A percentile compares a stretch with the other conserved stretches of the same genome.
Evolutionary conservation across 2,113 vertebrate species (phyloP).

Genomic region (Urocolius indicus): DNA sequence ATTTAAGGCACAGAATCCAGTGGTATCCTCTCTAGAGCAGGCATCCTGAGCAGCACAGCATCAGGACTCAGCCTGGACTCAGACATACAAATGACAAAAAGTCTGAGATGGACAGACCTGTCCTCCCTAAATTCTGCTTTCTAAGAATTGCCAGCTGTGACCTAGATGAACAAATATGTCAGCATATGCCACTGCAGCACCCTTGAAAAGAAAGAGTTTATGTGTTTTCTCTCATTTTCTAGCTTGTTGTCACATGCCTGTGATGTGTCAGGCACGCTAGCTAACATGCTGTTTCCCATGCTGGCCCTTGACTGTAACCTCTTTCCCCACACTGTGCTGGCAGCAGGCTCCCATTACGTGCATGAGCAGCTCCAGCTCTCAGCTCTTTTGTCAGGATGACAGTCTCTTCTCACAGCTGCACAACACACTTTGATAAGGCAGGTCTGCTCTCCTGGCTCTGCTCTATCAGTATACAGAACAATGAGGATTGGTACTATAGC

Average conservation of each 20-base stretch:
- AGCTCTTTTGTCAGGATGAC: not conserved
- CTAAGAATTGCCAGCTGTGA: not conserved
- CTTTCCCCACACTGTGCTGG: not conserved
- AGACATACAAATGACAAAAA: not conserved
- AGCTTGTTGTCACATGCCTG: not conserved
- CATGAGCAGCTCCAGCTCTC: not conserved
- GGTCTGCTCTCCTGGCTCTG: not conserved
- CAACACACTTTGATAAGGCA: not conserved
- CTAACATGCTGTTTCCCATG: not conserved
- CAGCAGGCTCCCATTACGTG: not conserved
- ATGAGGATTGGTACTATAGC: not conserved
- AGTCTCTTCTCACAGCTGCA: not conserved
- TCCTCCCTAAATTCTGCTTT: not conserved
- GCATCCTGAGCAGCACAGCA: not conserved
- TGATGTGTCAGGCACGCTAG: fast-evolving
- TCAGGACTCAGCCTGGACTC: not conserved
- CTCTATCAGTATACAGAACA: not conserved
- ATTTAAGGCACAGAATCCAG: not conserved
- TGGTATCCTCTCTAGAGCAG: not conserved
- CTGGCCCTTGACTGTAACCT: not conserved
- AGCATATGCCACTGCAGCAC: not conserved
- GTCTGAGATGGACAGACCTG: not conserved
- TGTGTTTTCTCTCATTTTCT: not conserved
- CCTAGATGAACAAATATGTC: not conserved
- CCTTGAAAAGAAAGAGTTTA: not conserved